A percentile compares a stretch with the other conserved stretches of the same genome.
phyloP scores from a whole-genome alignment of 2,888 invertebrate species.

The Brachypalpus laphriformis region DNA sequence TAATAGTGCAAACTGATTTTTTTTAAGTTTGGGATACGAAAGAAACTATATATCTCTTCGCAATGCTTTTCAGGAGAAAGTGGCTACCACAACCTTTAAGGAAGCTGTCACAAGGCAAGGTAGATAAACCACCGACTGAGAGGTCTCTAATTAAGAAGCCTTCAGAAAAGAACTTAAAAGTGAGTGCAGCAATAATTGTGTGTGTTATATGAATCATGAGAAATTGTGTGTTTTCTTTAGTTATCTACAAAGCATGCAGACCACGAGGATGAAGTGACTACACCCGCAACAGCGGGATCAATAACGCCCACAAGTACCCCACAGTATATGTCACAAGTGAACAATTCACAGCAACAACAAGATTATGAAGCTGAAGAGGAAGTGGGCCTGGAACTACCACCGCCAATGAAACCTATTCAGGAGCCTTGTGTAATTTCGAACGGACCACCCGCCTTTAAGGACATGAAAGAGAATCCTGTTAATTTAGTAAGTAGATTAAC shows the following conservation, averaged over 20 bases:
- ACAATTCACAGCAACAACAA: slow-evolving; percentile 77
- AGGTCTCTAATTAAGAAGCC: slow-evolving; percentile 90
- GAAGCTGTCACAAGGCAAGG: slow-evolving; percentile 94
- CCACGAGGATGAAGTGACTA: slow-evolving; percentile 79
- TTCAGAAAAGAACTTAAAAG: slow-evolving; percentile 93
- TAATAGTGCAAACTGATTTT: slow-evolving; percentile 8
- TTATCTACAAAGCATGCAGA: slow-evolving; percentile 82
- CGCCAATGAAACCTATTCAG: slow-evolving; percentile 97
- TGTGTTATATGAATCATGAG: slow-evolving; percentile 11
- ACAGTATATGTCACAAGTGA: slow-evolving; percentile 83
- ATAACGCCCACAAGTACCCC: slow-evolving; percentile 75
- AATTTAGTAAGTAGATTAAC: slow-evolving; percentile 84
- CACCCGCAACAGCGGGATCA: slow-evolving; percentile 74
- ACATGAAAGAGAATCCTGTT: slow-evolving; percentile 84
- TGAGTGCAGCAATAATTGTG: slow-evolving; percentile 82
- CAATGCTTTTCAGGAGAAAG: slow-evolving; percentile 87
- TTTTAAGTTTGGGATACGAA: slow-evolving; percentile 4
- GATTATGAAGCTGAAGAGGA: slow-evolving; percentile 88
- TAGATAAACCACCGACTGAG: slow-evolving; percentile 87
- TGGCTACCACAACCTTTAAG: slow-evolving; percentile 94
- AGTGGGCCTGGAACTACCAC: slow-evolving; percentile 92
- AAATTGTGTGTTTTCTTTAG: slow-evolving; percentile 64
- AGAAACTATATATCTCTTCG: slow-evolving; percentile 1
- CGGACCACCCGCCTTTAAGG: slow-evolving; percentile 82
- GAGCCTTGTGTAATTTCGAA: slow-evolving; percentile 84